A percentile compares a stretch with the other conserved stretches of the same genome.
Conservation (phyloP, 2,797 vertebrate genomes). For the Cirrhinus mrigala region DNA sequence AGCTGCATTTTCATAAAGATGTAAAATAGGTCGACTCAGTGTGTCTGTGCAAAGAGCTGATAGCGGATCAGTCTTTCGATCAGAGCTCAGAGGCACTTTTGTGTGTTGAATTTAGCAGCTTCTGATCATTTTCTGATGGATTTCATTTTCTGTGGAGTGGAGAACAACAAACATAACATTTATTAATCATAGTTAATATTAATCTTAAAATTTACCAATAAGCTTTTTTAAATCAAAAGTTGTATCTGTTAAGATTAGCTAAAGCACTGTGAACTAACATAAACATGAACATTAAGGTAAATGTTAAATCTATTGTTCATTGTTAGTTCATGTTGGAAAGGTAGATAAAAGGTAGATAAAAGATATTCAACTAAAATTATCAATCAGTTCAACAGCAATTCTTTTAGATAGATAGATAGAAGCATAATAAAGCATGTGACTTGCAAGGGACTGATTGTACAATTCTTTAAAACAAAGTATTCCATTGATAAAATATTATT, state of each 20-base stretch:
- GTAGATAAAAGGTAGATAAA: no score
- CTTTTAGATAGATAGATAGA: no score
- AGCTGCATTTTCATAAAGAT: neutral
- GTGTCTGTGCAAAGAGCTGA: neutral
- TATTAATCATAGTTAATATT: neutral
- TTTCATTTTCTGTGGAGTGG: neutral
- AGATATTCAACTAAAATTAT: no score
- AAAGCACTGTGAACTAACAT: neutral
- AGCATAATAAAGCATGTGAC: neutral
- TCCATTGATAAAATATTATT: neutral
- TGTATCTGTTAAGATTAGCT: neutral
- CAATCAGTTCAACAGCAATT: no score
- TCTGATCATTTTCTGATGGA: neutral
- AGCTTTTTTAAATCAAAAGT: neutral
- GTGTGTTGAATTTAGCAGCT: neutral
- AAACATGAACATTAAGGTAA: neutral
- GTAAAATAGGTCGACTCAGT: neutral
- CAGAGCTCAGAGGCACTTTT: neutral
- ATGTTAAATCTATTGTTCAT: neutral
- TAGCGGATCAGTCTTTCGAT: neutral
- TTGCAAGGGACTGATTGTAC: neutral
- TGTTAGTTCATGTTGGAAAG: neutral
- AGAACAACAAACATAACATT: neutral
- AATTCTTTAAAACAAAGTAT: neutral
- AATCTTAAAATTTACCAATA: neutral